Evolutionary conservation across 2,888 invertebrate genomes (phyloP), one percentile per base, ranked within the genome.

Genomic region (Xestia ashworthii): DNA sequence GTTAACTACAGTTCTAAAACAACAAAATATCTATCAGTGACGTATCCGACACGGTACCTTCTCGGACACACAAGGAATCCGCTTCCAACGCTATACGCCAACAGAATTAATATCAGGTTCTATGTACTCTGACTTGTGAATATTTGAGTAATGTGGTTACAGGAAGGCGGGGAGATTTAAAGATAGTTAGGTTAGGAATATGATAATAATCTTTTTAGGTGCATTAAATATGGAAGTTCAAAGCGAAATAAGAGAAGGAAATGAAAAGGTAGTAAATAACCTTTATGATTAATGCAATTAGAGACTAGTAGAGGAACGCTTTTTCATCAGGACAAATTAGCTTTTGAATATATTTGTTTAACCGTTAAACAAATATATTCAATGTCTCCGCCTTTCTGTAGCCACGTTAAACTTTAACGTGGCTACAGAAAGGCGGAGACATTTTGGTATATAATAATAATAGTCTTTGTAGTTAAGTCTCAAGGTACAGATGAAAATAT

Each of bases 41-140:
- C 50, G 71, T 70, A 72, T 68, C 58, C n/a, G 6, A 78, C 78
- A 75, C 68, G 69, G 46, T n/a, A 60, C 55, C 74, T 65, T 74
- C 80, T 70, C 55, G 11, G 16, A 25, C 83, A 58, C 55, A 84
- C 71, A 87, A 62, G 75, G 83, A 72, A 83, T 69, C 32, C 62
- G 67, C 62, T 83, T 67, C 75, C 38, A 84, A 75, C 44, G 19
- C 55, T 62, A 16, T 77, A 83, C 83, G 84, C 84, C n/a, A n/a
- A 12, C 53, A 22, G 87, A 84, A 84, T 84, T 84, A 71, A 79
- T 87, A 79, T 79, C 25, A 53, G 65, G 80, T 87, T 75, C 80
- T 55, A 68, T 83, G 74, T 80, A 78, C 84, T 55, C 16, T 19
- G 14, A 38, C 44, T 71, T 32, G 62, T 74, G 80, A 71, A 77